phyloP scores from a whole-genome alignment of 1,140 invertebrate genomes.

The Liolophura sinensis region DNA sequence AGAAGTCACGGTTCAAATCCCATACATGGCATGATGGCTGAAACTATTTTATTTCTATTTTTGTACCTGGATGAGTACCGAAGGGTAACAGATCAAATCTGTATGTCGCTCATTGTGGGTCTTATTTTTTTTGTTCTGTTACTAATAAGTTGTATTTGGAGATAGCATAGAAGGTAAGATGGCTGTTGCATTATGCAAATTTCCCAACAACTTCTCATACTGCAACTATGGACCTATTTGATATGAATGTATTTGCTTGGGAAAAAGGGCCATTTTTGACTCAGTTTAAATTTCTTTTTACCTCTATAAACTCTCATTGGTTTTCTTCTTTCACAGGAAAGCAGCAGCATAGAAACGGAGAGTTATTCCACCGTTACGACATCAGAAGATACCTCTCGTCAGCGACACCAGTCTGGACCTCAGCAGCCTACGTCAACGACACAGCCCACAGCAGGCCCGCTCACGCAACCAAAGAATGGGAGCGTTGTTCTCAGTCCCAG shows the following conservation, averaged over 20 bases:
- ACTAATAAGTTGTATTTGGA: no score
- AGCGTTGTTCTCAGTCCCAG: no score
- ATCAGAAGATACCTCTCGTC: conserved; percentile 37
- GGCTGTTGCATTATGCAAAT: no score
- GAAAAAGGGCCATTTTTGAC: neutral
- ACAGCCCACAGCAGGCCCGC: conserved; percentile 16
- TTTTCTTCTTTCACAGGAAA: conserved; percentile 36
- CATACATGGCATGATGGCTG: no score
- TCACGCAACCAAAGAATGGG: neutral
- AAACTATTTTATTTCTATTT: no score
- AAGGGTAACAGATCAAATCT: no score
- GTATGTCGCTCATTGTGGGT: no score
- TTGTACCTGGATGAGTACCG: no score
- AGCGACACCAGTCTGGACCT: conserved; percentile 44
- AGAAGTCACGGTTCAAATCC: neutral
- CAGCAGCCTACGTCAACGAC: conserved; percentile 49
- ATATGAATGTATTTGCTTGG: neutral
- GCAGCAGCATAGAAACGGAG: conserved; percentile 49
- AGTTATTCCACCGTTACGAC: conserved; percentile 61
- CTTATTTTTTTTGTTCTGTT: no score
- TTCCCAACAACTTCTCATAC: no score
- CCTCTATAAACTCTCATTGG: neutral
- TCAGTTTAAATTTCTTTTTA: neutral
- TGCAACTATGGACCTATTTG: no score
- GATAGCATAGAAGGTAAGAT: no score